Percentiles rank a stretch among this genome's conserved stretches.
phyloP scores from a whole-genome alignment of 1,140 invertebrate genomes.

The Geopemphigus sp. region DNA sequence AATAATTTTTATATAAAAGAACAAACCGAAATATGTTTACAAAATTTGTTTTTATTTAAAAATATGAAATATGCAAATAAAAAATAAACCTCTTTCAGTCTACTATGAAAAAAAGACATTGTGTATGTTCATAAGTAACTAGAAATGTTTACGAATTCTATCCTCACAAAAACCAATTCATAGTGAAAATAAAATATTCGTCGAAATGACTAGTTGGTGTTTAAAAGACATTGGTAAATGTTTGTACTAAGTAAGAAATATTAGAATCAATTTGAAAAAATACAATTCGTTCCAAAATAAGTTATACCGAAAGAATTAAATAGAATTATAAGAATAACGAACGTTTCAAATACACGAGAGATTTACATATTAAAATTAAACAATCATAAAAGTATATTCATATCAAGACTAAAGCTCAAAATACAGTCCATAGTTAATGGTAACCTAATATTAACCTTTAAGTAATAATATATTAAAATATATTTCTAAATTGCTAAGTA shows the following conservation, averaged over 20 bases:
- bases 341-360: background rate
- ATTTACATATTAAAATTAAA: conserved; percentile 15
- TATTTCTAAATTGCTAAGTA: conserved; percentile 25
- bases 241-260: background rate
- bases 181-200: background rate
- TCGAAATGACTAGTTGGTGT: background rate
- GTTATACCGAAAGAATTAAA: background rate
- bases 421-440: conserved; percentile 32
- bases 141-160: background rate
- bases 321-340: conserved; percentile 24
- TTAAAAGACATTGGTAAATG: background rate
- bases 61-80: conserved; percentile 36
- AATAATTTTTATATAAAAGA: too few species aligned
- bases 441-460: conserved; percentile 37
- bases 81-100: conserved; percentile 24
- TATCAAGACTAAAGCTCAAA: conserved; percentile 35
- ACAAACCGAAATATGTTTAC: conserved; percentile 15
- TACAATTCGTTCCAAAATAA: background rate
- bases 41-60: conserved; percentile 42
- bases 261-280: conserved; percentile 11
- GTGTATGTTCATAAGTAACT: background rate
- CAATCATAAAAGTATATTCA: conserved; percentile 24
- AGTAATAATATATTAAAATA: background rate
- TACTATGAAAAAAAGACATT: background rate
- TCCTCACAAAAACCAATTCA: conserved; percentile 11